Evolutionary conservation across 2,797 vertebrate species (phyloP).

Genomic region (Threskiornis aethiopicus): DNA sequence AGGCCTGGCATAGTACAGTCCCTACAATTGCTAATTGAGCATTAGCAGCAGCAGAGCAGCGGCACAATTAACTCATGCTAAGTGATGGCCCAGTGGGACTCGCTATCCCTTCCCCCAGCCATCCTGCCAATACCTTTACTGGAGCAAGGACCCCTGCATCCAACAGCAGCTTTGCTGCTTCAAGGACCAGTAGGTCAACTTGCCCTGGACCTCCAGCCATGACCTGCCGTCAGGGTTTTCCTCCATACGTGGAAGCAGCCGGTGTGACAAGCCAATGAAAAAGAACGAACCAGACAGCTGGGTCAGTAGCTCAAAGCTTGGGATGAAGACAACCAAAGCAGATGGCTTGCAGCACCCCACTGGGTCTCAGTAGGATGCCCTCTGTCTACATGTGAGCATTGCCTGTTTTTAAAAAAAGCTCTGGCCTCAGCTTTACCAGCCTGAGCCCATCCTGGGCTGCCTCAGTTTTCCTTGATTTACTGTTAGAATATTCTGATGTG

Average conservation of each 20-base stretch:
- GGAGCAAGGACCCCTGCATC: background rate
- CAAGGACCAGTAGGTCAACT: background rate
- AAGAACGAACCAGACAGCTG: background rate
- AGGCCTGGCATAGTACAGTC: background rate
- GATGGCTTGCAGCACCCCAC: background rate
- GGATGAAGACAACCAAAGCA: background rate
- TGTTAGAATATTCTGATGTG: background rate
- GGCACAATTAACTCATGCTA: background rate
- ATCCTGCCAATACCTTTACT: accelerated
- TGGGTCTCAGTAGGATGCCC: background rate
- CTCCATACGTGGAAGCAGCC: background rate
- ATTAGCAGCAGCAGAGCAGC: background rate
- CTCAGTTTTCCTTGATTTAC: background rate
- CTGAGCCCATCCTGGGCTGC: accelerated
- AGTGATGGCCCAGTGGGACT: background rate
- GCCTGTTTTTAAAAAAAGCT: background rate
- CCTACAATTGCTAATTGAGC: background rate
- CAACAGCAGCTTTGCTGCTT: background rate
- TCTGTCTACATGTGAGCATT: background rate
- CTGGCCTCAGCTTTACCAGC: background rate
- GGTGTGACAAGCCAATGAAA: background rate
- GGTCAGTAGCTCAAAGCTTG: background rate
- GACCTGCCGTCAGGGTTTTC: background rate
- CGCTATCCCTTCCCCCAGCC: background rate
- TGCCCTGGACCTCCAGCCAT: background rate